phyloP scores from a whole-genome alignment of 2,113 vertebrate species.

The Halcyon senegalensis region DNA sequence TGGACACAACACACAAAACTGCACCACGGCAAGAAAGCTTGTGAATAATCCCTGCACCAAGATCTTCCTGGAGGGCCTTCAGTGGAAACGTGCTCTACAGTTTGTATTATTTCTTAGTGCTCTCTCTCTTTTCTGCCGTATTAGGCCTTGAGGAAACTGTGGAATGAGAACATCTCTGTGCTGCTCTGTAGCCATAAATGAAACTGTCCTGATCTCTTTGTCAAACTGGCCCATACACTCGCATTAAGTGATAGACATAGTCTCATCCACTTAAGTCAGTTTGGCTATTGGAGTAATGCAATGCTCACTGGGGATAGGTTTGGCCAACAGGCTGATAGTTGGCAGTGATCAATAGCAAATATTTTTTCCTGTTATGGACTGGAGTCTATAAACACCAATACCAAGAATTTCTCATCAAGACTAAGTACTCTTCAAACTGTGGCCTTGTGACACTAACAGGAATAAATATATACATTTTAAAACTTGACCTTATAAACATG shows the following conservation, averaged over 20 bases:
- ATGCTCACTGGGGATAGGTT: fast-evolving
- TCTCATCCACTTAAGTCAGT: not conserved
- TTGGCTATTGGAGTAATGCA: not conserved
- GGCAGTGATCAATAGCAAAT: not conserved
- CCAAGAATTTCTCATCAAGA: not conserved
- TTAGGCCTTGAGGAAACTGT: not conserved
- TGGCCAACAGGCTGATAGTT: not conserved
- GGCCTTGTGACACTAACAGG: not conserved
- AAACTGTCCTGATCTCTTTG: not conserved
- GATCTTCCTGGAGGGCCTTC: not conserved
- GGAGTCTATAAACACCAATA: not conserved
- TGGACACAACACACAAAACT: not conserved
- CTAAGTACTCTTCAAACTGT: not conserved
- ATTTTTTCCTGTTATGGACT: not conserved
- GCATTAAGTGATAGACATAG: not conserved
- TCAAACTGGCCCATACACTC: not conserved
- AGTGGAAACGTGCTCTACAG: not conserved
- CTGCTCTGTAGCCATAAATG: not conserved
- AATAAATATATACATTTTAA: conserved; percentile 43
- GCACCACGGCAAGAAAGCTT: not conserved
- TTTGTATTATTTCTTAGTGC: not conserved
- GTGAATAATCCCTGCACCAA: not conserved
- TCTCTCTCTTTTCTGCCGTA: not conserved
- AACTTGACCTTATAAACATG: conserved; percentile 28
- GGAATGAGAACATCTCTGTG: not conserved